Percentiles rank a stretch among this genome's conserved stretches.
phyloP scores from a whole-genome alignment of 2,888 invertebrate species.

The Cremastinae sp. region DNA sequence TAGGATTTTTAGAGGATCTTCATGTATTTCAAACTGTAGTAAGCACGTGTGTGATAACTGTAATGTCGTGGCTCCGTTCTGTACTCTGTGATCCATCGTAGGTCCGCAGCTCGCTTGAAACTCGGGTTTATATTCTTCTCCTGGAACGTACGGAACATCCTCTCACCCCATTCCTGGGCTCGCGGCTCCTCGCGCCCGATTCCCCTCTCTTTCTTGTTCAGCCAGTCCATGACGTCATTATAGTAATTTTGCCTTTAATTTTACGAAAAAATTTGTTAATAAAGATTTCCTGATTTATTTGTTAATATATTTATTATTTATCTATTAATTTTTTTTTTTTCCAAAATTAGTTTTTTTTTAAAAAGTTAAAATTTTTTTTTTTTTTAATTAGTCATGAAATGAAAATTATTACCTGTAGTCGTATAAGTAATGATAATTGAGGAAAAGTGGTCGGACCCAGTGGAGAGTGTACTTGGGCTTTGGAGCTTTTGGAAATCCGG shows the following conservation, averaged over 20 bases:
- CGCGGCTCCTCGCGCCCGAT: conserved; percentile 86
- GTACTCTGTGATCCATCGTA: conserved; percentile 74
- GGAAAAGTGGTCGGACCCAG: conserved; percentile 92
- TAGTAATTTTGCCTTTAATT: conserved; percentile 87
- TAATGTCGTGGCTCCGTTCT: conserved; percentile 73
- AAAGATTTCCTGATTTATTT: background rate
- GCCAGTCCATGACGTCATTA: conserved; percentile 91
- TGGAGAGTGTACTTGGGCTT: conserved; percentile 88
- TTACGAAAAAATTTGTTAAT: conserved; percentile 12
- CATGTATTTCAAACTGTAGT: conserved; percentile 78
- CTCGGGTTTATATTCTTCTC: conserved; percentile 72
- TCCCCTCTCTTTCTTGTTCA: conserved; percentile 89
- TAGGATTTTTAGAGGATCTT: conserved; percentile 71
- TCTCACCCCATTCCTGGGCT: conserved; percentile 93
- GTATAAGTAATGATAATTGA: conserved; percentile 91
- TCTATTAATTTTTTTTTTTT: background rate
- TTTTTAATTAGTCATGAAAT: background rate
- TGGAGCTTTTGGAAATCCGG: conserved; percentile 80
- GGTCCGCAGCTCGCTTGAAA: conserved; percentile 74
- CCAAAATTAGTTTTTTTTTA: background rate
- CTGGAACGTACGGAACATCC: conserved; percentile 87
- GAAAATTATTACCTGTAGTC: conserved; percentile 83
- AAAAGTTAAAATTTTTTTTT: too few species aligned
- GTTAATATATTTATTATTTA: background rate
- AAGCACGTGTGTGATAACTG: conserved; percentile 78